Evolutionary conservation across 2,113 vertebrate genomes (phyloP), one percentile per base, ranked within the genome.

Genomic region (Macheiramphus alcinus): DNA sequence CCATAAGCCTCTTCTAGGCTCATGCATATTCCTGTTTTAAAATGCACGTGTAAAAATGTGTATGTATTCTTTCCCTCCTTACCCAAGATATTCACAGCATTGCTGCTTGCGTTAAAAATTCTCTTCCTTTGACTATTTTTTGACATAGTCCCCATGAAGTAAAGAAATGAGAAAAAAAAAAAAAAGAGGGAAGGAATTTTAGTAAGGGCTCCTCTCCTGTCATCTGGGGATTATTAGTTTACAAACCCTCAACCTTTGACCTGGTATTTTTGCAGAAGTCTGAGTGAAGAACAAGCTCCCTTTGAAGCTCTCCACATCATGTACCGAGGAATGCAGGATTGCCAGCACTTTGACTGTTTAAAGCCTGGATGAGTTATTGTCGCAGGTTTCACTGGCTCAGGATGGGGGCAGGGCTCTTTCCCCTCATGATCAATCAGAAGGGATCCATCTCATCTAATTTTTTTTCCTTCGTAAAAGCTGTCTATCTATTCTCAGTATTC

Each of bases 141-240:
- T 89, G 17, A 59, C 62, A 42, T 47, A 72, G 72, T 82, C 50
- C 16, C n/a, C 38, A 55, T 40, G 74, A 84, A 80, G 47, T 9
- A 85, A 88, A 31, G 31, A 79, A 70, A 66, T 38, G 34, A 81
- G 45, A 16, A 45, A 65, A 72, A 26, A 43, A 40, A 79, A 62
- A 25, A 65, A 56, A 29, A 10, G 8, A 21, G 50, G 63, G 86
- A 75, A 94, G 92, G 53, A 55, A 72, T 84, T 94, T 98, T 98
- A 80, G 80, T 93, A 88, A 93, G 87, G 62, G 50, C 31, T 98
- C 79, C 90, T 92, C 53, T 7, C 58, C 72, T 98, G 94, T 96
- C 97, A 97, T 85, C 96, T 97, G 96, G 94, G 95, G 92, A 94
- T 98, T 98, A 97, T 98, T 98, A 97, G 97, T 98, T 98, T 97